Conservation (phyloP, 2,797 vertebrate genomes). For the Petrocephalus sullivani region DNA sequence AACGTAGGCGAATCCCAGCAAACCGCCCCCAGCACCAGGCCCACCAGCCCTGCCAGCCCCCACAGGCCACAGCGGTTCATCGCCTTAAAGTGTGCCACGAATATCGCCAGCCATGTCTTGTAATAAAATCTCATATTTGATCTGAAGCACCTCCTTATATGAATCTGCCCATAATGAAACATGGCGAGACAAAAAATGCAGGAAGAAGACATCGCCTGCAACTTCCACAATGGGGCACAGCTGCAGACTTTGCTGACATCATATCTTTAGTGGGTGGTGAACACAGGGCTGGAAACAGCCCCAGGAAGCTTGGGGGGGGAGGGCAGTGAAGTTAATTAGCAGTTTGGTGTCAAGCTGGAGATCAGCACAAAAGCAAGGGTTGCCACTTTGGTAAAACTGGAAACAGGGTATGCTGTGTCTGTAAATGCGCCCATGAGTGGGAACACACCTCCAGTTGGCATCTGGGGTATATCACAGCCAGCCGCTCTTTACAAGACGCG, state of each 20-base stretch:
- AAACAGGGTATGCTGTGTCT: neutral
- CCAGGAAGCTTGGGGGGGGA: slow-evolving; percentile 22
- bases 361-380: neutral
- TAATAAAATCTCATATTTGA: neutral
- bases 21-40: neutral
- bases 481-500: neutral
- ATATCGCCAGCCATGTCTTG: no score
- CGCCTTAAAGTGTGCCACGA: neutral
- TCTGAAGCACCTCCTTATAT: neutral
- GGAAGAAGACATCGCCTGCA: slow-evolving; percentile 25
- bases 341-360: slow-evolving; percentile 37
- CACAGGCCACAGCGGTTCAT: neutral
- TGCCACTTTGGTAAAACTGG: neutral
- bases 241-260: slow-evolving; percentile 35
- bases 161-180: slow-evolving; percentile 1
- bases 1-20: neutral
- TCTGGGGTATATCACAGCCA: neutral
- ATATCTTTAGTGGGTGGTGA: slow-evolving; percentile 41
- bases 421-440: neutral
- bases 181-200: neutral
- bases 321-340: slow-evolving; percentile 45
- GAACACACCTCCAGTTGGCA: neutral
- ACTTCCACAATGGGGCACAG: slow-evolving; percentile 28
- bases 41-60: neutral
- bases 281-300: slow-evolving; percentile 28